Evolutionary conservation across 2,113 vertebrate species (phyloP).

Genomic region (Sander vitreus): DNA sequence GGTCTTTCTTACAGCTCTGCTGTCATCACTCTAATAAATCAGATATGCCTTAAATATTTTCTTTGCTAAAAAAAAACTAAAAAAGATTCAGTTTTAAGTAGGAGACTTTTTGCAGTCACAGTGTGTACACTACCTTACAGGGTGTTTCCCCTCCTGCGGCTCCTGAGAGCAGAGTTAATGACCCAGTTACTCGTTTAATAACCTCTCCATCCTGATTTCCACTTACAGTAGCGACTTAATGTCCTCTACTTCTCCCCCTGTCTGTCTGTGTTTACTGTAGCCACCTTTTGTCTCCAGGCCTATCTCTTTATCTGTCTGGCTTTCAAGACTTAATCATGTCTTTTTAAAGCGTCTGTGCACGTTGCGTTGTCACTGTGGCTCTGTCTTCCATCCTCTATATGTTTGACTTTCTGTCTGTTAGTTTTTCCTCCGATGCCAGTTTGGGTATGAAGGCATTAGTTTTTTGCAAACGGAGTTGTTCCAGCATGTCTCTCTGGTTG

Average conservation of each 20-base stretch:
- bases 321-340: conserved; percentile 25
- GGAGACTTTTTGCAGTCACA: conserved; percentile 35
- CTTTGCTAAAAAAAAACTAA: not conserved
- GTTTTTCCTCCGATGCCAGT: not conserved
- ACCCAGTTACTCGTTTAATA: conserved; percentile 56
- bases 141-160: conserved; percentile 34
- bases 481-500: conserved; percentile 5
- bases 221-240: conserved; percentile 41
- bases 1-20: conserved; percentile 2
- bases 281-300: conserved; percentile 26
- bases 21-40: conserved; percentile 40
- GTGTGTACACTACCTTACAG: conserved; percentile 12
- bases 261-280: conserved; percentile 51
- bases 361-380: not conserved
- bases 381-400: conserved; percentile 4
- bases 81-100: not conserved
- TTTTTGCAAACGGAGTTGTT: conserved; percentile 23
- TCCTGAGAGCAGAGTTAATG: conserved; percentile 53
- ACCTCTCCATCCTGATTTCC: conserved; percentile 44
- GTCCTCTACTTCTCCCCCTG: conserved; percentile 22
- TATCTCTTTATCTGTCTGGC: conserved; percentile 51
- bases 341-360: conserved; percentile 8
- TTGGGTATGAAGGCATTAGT: not conserved
- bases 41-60: conserved; percentile 25
- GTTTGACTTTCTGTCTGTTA: not conserved